Conservation (phyloP, 2,888 invertebrate species). For the Orthosia gothica region DNA sequence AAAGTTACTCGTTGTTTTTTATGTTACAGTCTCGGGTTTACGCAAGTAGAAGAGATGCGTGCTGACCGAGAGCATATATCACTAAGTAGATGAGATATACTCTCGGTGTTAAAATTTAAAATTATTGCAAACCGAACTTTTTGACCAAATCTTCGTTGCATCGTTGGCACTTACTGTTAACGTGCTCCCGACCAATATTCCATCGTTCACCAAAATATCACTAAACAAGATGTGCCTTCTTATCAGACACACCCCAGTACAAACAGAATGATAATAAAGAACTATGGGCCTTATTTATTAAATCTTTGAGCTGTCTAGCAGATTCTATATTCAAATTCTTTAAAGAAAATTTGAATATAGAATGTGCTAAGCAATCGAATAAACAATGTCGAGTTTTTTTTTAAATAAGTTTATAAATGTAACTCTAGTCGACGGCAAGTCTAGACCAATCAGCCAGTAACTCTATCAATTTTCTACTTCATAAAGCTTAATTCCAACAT, state of each 20-base stretch:
- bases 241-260: too few species aligned
- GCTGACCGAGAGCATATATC: neutral
- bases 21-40: conserved; percentile 34
- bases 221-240: neutral
- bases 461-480: conserved; percentile 12
- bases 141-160: neutral
- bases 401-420: neutral
- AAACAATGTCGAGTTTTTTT: too few species aligned
- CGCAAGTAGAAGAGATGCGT: conserved; percentile 5
- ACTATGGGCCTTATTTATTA: neutral
- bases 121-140: too few species aligned
- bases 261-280: neutral
- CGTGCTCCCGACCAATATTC: neutral
- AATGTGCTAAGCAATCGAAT: too few species aligned
- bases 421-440: neutral
- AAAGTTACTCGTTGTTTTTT: conserved; percentile 48
- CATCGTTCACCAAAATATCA: neutral
- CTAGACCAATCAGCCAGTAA: neutral
- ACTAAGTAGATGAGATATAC: too few species aligned
- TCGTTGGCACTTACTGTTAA: neutral
- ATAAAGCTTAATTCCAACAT: neutral
- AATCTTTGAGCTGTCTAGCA: too few species aligned
- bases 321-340: too few species aligned
- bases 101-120: too few species aligned
- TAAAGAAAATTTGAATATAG: too few species aligned